Evolutionary conservation across 2,797 vertebrate genomes (phyloP), one percentile per base, ranked within the genome.

Genomic region (Sebastes steindachneri): DNA sequence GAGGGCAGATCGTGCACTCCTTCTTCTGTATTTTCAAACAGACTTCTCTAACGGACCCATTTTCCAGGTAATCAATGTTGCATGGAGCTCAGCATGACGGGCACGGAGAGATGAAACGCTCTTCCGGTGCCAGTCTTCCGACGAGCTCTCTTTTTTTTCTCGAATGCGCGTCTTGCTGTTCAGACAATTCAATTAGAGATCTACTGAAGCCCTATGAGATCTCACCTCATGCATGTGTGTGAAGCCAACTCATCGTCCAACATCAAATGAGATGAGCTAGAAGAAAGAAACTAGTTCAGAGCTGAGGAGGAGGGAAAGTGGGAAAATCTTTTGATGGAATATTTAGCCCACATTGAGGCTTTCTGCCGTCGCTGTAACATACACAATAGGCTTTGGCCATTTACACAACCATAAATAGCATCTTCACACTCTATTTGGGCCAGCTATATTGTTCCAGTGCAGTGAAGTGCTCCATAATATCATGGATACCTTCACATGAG

Each of bases 111-210:
- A 90, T 84, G 73, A 85, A 86, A 89, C 57, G 0, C n/a, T 87
- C 80, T 88, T 74, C 67, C 73, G 9, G 58, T 82, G 80, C 75
- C 58, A 9, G 70, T 75, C 67, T 74, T 68, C 15, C 9, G 2
- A 73, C 9, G 75, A 12, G 4, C 45, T 29, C 26, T 70, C 17
- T 37, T 67, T 45, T 68, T 73, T 73, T 73, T 31, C 57, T 91
- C 70, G 75, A 85, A 87, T 79, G 79, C 73, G 75, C 74, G 72
- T 86, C 51, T 80, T 54, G 57, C 78, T 72, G 75, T 84, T 89
- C 79, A 87, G 85, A 87, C 86, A 87, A 90, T 91, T 94, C 92
- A 93, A 93, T 95, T 94, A 94, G 87, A 83, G 86, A 60, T 66
- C 78, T 80, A 62, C 79, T 63, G 78, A 87, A 89, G 90, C 90